Conservation (phyloP, 64 coral and sea anemone genomes). For the Pocillopora verrucosa region DNA sequence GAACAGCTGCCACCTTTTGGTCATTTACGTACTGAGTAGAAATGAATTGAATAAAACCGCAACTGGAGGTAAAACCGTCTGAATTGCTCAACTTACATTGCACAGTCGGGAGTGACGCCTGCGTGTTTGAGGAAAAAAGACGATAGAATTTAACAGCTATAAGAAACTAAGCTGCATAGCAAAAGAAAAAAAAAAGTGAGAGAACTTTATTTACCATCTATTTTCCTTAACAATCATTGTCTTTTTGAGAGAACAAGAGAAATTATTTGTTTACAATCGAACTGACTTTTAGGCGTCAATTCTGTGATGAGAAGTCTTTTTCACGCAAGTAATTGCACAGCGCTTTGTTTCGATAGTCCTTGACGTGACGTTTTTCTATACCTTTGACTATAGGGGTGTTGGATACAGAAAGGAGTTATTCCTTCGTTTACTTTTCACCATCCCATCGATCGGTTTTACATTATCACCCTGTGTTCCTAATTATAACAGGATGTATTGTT, state of each 20-base stretch:
- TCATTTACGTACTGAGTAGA: too few species aligned
- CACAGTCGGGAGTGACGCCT: too few species aligned
- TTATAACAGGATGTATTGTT: too few species aligned
- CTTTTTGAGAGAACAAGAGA: background rate
- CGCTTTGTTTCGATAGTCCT: background rate
- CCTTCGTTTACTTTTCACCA: background rate
- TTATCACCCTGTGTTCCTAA: background rate
- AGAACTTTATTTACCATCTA: background rate
- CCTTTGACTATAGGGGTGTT: background rate
- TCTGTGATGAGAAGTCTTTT: background rate
- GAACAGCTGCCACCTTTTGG: too few species aligned
- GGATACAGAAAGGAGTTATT: background rate
- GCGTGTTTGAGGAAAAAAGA: too few species aligned
- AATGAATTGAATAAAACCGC: too few species aligned
- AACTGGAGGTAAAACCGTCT: too few species aligned
- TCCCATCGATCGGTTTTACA: background rate
- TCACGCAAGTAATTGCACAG: background rate
- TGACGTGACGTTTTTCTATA: background rate
- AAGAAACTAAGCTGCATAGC: too few species aligned
- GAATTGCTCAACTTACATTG: too few species aligned
- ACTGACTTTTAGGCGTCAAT: background rate
- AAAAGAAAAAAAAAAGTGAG: background rate
- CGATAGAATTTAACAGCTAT: too few species aligned
- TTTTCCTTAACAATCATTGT: background rate
- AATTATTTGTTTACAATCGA: background rate